Evolutionary conservation across 1,140 invertebrate genomes (phyloP), one percentile per base, ranked within the genome.

Genomic region (Dendroctonus valens): DNA sequence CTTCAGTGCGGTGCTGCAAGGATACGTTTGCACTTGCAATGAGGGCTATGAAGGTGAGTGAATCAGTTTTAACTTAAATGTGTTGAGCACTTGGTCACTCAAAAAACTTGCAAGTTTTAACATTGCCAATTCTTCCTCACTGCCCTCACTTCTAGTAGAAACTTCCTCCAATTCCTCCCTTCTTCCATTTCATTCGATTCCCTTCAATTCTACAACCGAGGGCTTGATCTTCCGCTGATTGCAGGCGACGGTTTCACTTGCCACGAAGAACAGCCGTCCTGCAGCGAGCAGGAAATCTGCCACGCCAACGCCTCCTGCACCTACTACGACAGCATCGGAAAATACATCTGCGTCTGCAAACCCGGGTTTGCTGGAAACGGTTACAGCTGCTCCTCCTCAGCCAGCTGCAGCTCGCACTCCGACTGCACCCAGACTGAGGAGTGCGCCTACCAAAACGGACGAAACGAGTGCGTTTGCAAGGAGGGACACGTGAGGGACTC

Each of bases 281-380:
- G 88, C 70, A 54, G 52, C 6, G 78, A 85, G 63, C 75, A 86
- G 75, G 82, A 91, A 73, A 84, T 88, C 72, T 92, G 94, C 81
- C 84, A 91, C 74, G 73, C 80, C 0, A 85, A 94, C 75, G 91
- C 92, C 12, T 82, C 81, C 37, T 96, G 93, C 77, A 76, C 83
- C 6, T 87, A 85, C 59, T 84, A 88, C 59, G 86, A 88, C 7
- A 74, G 82, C 7, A 69, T 83, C 9, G 83, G 83, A n/a, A 84
- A 83, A 53, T 85, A 85, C 55, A 84, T 84, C 51, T 97, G 94
- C 78, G 82, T 89, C 12, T 96, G 94, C 76, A 86, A 89, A 65
- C 74, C 83, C 11, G 92, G 92, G 59, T 96, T 86, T 77, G 82
- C 85, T 54, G 93, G 93, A 53, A 90, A 94, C 76, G 93, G 92